Evolutionary conservation across 2,797 vertebrate genomes (phyloP), one percentile per base, ranked within the genome.

Genomic region (Aplochiton taeniatus): DNA sequence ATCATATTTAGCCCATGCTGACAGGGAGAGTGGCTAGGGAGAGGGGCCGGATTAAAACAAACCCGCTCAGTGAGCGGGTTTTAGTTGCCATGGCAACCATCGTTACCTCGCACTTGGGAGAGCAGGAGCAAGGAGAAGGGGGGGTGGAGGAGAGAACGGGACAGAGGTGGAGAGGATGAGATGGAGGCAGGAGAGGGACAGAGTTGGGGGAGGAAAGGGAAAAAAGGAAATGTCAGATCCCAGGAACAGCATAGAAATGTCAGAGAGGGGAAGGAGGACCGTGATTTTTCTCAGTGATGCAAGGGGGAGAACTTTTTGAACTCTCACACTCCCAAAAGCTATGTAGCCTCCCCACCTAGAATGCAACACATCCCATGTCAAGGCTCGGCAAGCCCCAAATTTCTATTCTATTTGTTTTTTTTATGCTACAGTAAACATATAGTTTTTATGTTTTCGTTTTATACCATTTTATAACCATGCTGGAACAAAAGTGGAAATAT

Each of bases 1-100:
- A 84, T 89, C 86, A 86, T 80, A 81, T 83, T 81, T 84, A 77
- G 88, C 75, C 77, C 77, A 62, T 78, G 85, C 85, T 89, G 87
- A 90, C 89, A 85, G 76, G 71, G 79, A 83, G 79, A 83, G 76
- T 65, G 60, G 46, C 56, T 45, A 48, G 63, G 63, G 82, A 81
- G 88, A 87, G 87, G 31, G 88, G 86, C 86, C 85, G 88, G 91
- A 92, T 91, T 91, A 92, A 91, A 92, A 90, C 88, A 87, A 91
- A 87, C 90, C 89, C 71, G 85, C 85, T 92, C 90, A 85, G 87
- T 89, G 89, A 84, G 87, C 90, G 87, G 89, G 90, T 90, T 92
- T 92, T 91, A 90, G 92, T 93, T 93, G 90, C 90, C 90, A 93
- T 92, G 89, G 91, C 85, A 92, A 93, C 91, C 81, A 89, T 92